Conservation (phyloP, 2,888 invertebrate genomes). For the Elaeidobius kamerunicus region DNA sequence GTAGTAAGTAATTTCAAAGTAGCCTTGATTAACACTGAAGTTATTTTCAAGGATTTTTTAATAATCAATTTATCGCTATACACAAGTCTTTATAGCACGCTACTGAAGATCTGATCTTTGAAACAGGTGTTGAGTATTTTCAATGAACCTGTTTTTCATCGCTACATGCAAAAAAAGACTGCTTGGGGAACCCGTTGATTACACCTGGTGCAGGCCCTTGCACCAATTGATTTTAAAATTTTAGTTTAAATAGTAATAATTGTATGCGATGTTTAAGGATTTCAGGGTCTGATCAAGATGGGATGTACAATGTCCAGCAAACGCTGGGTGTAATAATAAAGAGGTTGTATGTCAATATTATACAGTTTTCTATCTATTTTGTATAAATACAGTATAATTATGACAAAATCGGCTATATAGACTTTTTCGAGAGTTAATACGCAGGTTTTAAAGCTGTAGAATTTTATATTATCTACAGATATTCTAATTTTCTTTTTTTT, state of each 20-base stretch:
- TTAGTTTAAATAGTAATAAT: not conserved
- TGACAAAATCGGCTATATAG: too few species aligned
- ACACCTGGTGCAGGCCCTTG: slow-evolving; percentile 14
- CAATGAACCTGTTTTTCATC: slow-evolving; percentile 16
- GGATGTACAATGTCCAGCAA: too few species aligned
- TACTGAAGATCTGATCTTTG: slow-evolving; percentile 6
- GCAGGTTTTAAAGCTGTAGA: too few species aligned
- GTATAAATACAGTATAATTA: too few species aligned
- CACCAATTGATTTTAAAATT: not conserved
- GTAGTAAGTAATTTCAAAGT: too few species aligned
- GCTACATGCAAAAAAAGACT: slow-evolving; percentile 2
- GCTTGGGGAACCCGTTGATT: slow-evolving; percentile 7
- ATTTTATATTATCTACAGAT: not conserved
- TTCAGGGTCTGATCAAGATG: too few species aligned
- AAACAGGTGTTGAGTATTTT: slow-evolving; percentile 6
- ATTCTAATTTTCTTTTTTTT: not conserved
- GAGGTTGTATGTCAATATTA: not conserved
- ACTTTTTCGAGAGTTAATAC: too few species aligned
- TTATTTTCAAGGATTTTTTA: too few species aligned
- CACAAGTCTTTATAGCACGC: too few species aligned
- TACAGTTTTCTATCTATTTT: not conserved
- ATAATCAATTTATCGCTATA: too few species aligned
- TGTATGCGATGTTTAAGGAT: too few species aligned
- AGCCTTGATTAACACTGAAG: too few species aligned
- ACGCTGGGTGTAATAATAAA: not conserved